These are phyloP conservation scores for Myopa testacea DNA, from an alignment of 2,888 invertebrate species.

Conservation along the genomic window DNA sequence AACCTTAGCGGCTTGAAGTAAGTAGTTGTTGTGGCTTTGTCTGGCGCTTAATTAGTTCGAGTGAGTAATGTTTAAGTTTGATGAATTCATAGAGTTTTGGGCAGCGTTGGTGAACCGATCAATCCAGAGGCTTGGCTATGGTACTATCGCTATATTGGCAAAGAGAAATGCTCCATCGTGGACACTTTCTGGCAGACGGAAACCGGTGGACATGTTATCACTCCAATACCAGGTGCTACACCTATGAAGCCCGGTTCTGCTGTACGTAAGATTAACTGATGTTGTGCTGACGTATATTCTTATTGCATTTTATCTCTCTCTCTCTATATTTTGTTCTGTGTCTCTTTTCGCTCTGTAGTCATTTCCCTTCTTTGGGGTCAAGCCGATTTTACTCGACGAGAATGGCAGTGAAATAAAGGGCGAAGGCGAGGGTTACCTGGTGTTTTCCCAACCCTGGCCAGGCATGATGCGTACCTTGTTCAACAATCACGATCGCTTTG, in stretches of 20 bases:
- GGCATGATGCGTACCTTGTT: conserved; percentile 96
- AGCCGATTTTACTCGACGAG: conserved; percentile 88
- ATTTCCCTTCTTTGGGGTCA: conserved; percentile 97
- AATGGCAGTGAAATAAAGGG: conserved; percentile 87
- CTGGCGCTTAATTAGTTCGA: neutral
- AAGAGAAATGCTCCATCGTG: conserved; percentile 87
- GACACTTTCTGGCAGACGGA: conserved; percentile 99
- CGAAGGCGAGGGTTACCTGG: conserved; percentile 93
- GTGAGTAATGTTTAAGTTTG: conserved; percentile 43
- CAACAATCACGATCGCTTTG: conserved; percentile 90
- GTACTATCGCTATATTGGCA: conserved; percentile 89
- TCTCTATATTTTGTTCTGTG: neutral
- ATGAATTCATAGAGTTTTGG: conserved; percentile 79
- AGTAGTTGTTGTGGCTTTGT: conserved; percentile 39
- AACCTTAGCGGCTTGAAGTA: conserved; percentile 64
- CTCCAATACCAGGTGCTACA: conserved; percentile 94
- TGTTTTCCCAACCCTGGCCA: conserved; percentile 96
- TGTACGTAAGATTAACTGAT: conserved; percentile 71
- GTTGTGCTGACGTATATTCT: neutral
- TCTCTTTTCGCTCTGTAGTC: conserved; percentile 71
- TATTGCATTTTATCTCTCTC: neutral
- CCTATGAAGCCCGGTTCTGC: conserved; percentile 99
- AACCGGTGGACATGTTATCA: conserved; percentile 97
- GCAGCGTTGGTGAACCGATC: conserved; percentile 98
- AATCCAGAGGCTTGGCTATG: conserved; percentile 98